phyloP scores from a whole-genome alignment of 2,888 invertebrate species.

The Cinara cedri region DNA sequence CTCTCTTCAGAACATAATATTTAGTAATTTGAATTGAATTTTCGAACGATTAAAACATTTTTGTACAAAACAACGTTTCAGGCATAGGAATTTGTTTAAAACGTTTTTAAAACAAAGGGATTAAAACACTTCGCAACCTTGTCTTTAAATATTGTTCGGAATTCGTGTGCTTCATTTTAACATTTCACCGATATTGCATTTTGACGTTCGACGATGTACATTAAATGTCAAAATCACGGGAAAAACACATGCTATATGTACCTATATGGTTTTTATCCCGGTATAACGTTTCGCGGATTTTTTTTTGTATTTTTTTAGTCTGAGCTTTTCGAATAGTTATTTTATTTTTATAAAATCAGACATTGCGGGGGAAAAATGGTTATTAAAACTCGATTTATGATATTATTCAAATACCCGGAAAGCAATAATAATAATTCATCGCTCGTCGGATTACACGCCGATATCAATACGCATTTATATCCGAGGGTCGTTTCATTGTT shows the following conservation, averaged over 20 bases:
- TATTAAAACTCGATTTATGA: conserved; percentile 35
- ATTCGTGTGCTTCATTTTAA: no score
- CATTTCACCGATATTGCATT: neutral
- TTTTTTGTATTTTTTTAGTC: conserved; percentile 25
- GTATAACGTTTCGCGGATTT: neutral
- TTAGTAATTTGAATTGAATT: no score
- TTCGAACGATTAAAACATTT: no score
- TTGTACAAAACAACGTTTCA: no score
- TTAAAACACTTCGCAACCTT: no score
- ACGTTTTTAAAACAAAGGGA: no score
- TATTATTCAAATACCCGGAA: conserved; percentile 44
- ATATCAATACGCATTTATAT: conserved; percentile 34
- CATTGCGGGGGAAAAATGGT: neutral
- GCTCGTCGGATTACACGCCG: conserved; percentile 41
- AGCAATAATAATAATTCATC: conserved; percentile 41
- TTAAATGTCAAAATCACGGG: neutral
- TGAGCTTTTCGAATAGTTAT: conserved; percentile 7
- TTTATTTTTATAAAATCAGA: neutral
- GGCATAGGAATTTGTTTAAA: no score
- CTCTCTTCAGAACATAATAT: no score
- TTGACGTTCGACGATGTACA: neutral
- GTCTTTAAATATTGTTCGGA: no score
- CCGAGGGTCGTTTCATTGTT: conserved; percentile 45
- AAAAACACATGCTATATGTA: neutral
- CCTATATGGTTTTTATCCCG: conserved; percentile 26